Base-by-base conservation (phyloP, 2,797 vertebrate species). In the Eurystomus glaucurus region DNA sequence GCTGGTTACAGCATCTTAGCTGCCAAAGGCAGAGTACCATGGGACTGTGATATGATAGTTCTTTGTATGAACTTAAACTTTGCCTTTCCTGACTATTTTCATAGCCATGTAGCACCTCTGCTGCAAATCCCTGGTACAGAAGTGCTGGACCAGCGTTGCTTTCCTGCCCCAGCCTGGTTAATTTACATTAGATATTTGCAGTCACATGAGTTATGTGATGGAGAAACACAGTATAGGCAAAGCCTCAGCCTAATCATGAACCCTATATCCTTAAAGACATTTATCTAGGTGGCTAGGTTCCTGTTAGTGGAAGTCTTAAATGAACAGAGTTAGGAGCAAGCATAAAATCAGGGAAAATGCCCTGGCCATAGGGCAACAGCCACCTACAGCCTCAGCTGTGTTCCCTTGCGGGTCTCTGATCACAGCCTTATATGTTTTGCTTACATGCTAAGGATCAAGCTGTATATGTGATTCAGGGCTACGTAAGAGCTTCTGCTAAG, bases 171-270 rank as follows among this genome's bases (percentile, higher is more conserved):
- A 88, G 46, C 9, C 33, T 57, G 4, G 18, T 20, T 84, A 28
- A 25, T 46, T 65, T 14, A 8, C 33, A 0, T 45, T 10, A 69
- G 41, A 71, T 72, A 26, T 37, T 65, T 48, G 11, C 28, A 45
- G 37, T 41, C 12, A 2, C 0, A 1, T 29, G 70, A 76, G 39
- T 22, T 5, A 0, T 33, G 8, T 22, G 12, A 6, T 10, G 0
- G 6, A 61, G 65, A 71, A 85, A 88, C 3, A 26, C 10, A 21
- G 9, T 1, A 14, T 14, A 14, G 6, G 4, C 25, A 54, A 70
- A 66, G 35, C 58, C 58, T 70, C 86, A 70, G 57, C 10, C 12
- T 19, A 61, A 77, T 37, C 26, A 45, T 0, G 0, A 90, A 57
- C 22, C 10, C n/a, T 54, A 2, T 25, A 4, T n/a, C 41, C 18